A percentile compares a stretch with the other conserved stretches of the same genome.
Evolutionary conservation across 1,140 invertebrate species (phyloP).

Genomic region (Cyrtorhinus lividipennis): DNA sequence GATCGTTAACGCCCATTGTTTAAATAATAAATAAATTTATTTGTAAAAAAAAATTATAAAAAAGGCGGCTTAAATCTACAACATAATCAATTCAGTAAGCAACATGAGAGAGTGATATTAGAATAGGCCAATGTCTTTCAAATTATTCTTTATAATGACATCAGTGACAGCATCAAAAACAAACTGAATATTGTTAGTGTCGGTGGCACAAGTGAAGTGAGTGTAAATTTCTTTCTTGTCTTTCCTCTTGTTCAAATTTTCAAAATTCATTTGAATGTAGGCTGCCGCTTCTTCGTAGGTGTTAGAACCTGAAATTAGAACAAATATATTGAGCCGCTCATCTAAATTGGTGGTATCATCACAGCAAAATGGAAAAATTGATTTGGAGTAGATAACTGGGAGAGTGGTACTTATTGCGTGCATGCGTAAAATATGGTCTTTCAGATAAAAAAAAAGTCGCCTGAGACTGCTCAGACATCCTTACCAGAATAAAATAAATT

Average conservation of each 20-base stretch:
- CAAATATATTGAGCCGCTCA: too few relatives aligned
- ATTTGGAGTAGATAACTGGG: too few relatives aligned
- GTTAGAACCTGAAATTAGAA: constrained; percentile 60
- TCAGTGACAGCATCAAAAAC: constrained; percentile 86
- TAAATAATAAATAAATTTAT: constrained; percentile 5
- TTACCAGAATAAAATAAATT: too few relatives aligned
- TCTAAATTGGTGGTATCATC: too few relatives aligned
- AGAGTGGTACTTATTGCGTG: too few relatives aligned
- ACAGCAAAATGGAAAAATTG: too few relatives aligned
- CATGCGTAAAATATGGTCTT: too few relatives aligned
- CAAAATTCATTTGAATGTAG: constrained; percentile 81
- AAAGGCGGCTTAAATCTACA: not conserved
- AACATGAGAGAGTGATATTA: constrained; percentile 28
- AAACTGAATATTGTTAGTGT: constrained; percentile 82
- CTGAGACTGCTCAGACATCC: too few relatives aligned
- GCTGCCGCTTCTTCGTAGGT: constrained; percentile 73
- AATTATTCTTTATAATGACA: constrained; percentile 85
- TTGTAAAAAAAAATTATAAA: constrained; percentile 8
- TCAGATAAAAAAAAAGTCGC: too few relatives aligned
- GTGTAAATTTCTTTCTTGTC: constrained; percentile 84
- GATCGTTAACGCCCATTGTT: too few relatives aligned
- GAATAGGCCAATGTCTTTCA: constrained; percentile 80
- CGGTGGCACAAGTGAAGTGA: constrained; percentile 83
- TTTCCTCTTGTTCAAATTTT: constrained; percentile 71
- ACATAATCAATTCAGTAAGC: not conserved